Conservation (phyloP, 2,888 invertebrate species). For the Drosophila ezoana region DNA sequence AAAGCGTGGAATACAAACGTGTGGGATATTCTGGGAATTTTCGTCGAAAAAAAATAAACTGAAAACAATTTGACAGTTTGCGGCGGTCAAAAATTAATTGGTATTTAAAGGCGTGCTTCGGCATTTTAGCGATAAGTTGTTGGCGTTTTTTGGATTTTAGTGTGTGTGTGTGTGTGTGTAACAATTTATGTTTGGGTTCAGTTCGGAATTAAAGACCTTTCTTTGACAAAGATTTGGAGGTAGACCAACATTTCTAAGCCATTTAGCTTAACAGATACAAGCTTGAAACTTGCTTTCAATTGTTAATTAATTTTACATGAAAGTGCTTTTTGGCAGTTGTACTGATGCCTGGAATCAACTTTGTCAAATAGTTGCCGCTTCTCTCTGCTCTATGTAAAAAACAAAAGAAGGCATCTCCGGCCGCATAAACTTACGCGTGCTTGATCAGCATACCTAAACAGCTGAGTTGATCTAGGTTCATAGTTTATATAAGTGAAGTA, state of each 20-base stretch:
- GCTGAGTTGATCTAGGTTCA: no score
- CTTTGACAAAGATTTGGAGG: conserved; percentile 9
- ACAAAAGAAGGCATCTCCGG: no score
- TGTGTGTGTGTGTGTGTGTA: conserved; percentile 14
- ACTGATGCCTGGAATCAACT: conserved; percentile 10
- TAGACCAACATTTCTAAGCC: background rate
- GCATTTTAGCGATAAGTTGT: conserved; percentile 39
- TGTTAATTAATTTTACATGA: background rate
- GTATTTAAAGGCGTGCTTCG: conserved; percentile 66
- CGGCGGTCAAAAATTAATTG: conserved; percentile 64
- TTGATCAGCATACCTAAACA: no score
- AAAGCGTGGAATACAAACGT: conserved; percentile 23
- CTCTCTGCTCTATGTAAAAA: background rate
- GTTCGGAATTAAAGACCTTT: background rate
- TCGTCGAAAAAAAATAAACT: conserved; percentile 4
- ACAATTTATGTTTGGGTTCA: conserved; percentile 37
- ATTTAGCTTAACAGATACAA: conserved; percentile 5
- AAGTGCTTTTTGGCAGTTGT: background rate
- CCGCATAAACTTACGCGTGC: no score
- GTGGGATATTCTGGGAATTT: conserved; percentile 61
- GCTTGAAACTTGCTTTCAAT: conserved; percentile 10
- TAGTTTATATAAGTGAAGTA: no score
- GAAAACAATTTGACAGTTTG: conserved; percentile 61
- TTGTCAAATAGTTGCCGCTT: no score
- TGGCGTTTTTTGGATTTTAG: conserved; percentile 18